Percentiles rank a stretch among this genome's conserved stretches.
Conservation (phyloP, 1,140 invertebrate species). For the Hycleus cichorii region DNA sequence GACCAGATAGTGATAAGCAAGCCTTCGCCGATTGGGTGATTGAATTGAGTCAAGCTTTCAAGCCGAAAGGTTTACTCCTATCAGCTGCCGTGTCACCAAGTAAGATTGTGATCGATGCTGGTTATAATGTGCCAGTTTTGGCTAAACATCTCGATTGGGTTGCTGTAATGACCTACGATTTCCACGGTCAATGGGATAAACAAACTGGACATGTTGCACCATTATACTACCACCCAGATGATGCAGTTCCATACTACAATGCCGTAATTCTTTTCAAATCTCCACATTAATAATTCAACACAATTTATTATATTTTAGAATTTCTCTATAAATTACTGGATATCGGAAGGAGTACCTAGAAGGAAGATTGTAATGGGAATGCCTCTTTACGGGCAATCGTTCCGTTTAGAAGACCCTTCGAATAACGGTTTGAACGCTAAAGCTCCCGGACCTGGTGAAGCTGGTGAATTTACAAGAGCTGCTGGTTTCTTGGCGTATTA, state of each 20-base stretch:
- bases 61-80: slow-evolving; percentile 62
- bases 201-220: slow-evolving; percentile 78
- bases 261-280: slow-evolving; percentile 43
- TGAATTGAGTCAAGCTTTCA: slow-evolving; percentile 68
- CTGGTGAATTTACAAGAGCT: slow-evolving; percentile 74
- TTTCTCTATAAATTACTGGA: slow-evolving; percentile 84
- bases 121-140: slow-evolving; percentile 69
- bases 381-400: slow-evolving; percentile 85
- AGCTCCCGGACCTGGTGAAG: slow-evolving; percentile 64
- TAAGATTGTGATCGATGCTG: slow-evolving; percentile 79
- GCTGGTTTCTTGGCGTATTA: slow-evolving; percentile 85
- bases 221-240: slow-evolving; percentile 69
- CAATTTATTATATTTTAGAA: slow-evolving; percentile 49
- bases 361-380: slow-evolving; percentile 82
- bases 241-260: slow-evolving; percentile 64
- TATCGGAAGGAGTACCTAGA: slow-evolving; percentile 68
- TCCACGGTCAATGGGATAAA: slow-evolving; percentile 78
- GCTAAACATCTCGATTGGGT: slow-evolving; percentile 75
- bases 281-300: slow-evolving; percentile 30
- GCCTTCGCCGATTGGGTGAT: slow-evolving; percentile 63
- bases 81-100: slow-evolving; percentile 82
- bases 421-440: slow-evolving; percentile 65
- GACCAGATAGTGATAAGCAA: slow-evolving; percentile 72
- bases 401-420: slow-evolving; percentile 52
- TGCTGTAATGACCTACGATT: slow-evolving; percentile 81